Percentiles rank a stretch among this genome's conserved stretches.
Conservation (phyloP, 1,140 invertebrate species). For the Brachionus rotundiformis region DNA sequence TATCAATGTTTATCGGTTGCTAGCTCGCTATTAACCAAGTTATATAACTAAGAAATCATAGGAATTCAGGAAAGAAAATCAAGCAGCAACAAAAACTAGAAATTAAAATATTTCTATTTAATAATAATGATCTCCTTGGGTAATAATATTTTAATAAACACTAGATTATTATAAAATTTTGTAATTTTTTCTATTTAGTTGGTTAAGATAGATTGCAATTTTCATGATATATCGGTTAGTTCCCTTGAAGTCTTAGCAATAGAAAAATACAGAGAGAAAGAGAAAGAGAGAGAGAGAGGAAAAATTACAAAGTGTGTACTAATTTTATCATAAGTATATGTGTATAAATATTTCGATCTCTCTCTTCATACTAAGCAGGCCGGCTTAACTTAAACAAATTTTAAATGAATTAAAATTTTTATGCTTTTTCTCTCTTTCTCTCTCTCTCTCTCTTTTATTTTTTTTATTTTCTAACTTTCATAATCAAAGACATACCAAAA, state of each 20-base stretch:
- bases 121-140: slow-evolving; percentile 4
- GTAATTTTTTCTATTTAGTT: not conserved
- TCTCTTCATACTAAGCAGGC: not conserved
- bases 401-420: slow-evolving; percentile 39
- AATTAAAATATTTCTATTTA: slow-evolving; percentile 29
- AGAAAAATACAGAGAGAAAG: not conserved
- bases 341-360: slow-evolving; percentile 7
- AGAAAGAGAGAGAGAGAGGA: not conserved
- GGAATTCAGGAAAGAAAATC: slow-evolving; percentile 12
- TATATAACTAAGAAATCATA: not conserved
- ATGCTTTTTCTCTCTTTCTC: not conserved
- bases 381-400: slow-evolving; percentile 31
- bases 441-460: not conserved
- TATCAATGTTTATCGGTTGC: slow-evolving; percentile 39
- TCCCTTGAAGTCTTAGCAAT: not conserved
- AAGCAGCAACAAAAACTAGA: not conserved
- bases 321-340: slow-evolving; percentile 11
- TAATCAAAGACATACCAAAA: slow-evolving; percentile 46
- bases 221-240: not conserved
- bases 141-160: slow-evolving; percentile 16
- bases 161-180: slow-evolving; percentile 25
- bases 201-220: not conserved
- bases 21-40: not conserved
- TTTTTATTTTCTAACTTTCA: not conserved
- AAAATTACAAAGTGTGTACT: not conserved